A percentile compares a stretch with the other conserved stretches of the same genome.
Evolutionary conservation across 2,888 invertebrate genomes (phyloP).

Genomic region (Frankliniella fusca): DNA sequence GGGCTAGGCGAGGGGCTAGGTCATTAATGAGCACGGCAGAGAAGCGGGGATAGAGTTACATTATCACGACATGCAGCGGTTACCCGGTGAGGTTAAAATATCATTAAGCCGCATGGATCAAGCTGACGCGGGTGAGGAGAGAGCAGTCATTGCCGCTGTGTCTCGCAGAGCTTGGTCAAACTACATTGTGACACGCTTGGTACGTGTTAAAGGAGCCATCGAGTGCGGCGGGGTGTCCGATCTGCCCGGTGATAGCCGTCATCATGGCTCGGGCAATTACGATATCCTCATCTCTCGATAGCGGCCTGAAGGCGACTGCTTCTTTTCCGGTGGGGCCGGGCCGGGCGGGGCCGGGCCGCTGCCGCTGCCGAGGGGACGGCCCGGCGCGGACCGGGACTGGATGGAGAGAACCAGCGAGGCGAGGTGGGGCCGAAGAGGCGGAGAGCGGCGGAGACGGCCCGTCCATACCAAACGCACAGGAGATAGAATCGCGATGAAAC

Average conservation of each 20-base stretch:
- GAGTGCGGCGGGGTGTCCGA: background rate
- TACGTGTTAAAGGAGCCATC: no score
- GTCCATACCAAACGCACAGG: slow-evolving; percentile 7
- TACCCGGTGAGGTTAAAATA: no score
- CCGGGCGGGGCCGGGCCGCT: no score
- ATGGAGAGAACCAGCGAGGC: background rate
- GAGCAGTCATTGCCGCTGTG: no score
- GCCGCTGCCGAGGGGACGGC: no score
- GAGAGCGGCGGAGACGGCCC: background rate
- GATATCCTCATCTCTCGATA: slow-evolving; percentile 16
- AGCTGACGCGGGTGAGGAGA: no score
- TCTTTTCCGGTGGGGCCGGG: background rate
- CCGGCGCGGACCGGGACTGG: no score
- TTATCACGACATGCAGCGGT: no score
- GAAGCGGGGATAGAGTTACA: no score
- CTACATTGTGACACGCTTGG: background rate
- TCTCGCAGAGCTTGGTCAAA: background rate
- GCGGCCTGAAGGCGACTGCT: background rate
- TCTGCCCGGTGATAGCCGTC: background rate
- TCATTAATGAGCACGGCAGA: no score
- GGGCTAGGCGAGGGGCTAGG: no score
- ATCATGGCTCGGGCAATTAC: slow-evolving; percentile 17
- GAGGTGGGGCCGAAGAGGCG: background rate
- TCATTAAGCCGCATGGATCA: no score
- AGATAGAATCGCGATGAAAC: slow-evolving; percentile 22